Percentiles rank a stretch among this genome's conserved stretches.
Conservation (phyloP, 1,140 invertebrate species). For the Drosophila santomea region DNA sequence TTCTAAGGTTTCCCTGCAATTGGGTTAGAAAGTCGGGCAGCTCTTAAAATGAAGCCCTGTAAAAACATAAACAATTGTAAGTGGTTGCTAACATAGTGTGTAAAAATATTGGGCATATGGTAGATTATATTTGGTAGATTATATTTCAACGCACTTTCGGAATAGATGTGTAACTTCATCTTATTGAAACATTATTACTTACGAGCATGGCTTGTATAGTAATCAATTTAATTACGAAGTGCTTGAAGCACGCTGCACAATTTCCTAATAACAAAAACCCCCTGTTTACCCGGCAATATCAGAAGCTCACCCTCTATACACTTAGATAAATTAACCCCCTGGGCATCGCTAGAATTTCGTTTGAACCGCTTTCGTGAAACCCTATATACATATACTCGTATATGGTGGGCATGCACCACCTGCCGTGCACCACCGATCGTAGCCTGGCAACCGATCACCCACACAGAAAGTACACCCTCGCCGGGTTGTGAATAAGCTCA, state of each 20-base stretch:
- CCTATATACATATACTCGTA: background rate
- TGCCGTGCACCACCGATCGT: constrained; percentile 28
- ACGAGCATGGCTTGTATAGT: background rate
- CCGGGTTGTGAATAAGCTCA: constrained; percentile 11
- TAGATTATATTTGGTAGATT: background rate
- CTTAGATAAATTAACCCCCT: background rate
- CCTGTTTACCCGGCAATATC: background rate
- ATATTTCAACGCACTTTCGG: background rate
- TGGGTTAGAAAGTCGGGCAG: constrained; percentile 25
- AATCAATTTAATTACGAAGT: constrained; percentile 6
- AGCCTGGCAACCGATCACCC: constrained; percentile 44
- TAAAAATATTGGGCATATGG: background rate
- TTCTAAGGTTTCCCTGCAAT: constrained; percentile 40
- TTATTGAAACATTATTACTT: background rate
- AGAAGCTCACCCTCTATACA: background rate
- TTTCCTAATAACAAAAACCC: constrained; percentile 5
- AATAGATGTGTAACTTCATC: background rate
- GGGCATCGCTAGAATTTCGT: constrained; percentile 29
- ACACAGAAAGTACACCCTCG: constrained; percentile 13
- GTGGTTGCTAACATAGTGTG: background rate
- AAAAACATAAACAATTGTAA: background rate
- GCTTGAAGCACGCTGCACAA: background rate
- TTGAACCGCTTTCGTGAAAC: constrained; percentile 37
- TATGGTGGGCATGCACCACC: constrained; percentile 26
- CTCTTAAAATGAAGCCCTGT: background rate